Evolutionary conservation across 1,140 invertebrate species (phyloP).

Genomic region (Plutomurus gul): DNA sequence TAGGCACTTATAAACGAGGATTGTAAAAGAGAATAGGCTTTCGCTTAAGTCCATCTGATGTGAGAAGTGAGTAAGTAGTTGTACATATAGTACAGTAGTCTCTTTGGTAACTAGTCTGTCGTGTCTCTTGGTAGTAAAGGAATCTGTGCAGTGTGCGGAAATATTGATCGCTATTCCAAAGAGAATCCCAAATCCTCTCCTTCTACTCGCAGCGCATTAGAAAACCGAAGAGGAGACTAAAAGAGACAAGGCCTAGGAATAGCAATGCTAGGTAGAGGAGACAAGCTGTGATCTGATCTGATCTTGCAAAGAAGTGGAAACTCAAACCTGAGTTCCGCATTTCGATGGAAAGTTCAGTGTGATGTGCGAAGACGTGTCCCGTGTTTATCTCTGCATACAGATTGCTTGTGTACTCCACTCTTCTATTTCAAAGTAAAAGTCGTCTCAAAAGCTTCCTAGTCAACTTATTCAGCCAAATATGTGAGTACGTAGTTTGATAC

Average conservation of each 20-base stretch:
- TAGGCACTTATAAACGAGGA: no score
- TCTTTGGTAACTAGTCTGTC: no score
- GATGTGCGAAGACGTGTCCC: neutral
- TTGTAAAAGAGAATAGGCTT: no score
- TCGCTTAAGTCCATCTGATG: no score
- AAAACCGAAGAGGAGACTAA: neutral
- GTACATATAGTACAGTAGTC: neutral
- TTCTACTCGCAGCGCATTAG: neutral
- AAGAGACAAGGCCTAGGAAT: neutral
- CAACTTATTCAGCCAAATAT: no score
- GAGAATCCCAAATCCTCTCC: neutral
- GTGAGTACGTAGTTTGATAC: no score
- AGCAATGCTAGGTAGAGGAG: neutral
- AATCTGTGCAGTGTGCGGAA: constrained; percentile 19
- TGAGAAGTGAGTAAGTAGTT: neutral
- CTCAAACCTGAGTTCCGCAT: neutral
- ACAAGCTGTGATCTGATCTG: neutral
- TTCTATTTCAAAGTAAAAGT: no score
- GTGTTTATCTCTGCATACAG: neutral
- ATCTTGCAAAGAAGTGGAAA: neutral
- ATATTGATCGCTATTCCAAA: constrained; percentile 15
- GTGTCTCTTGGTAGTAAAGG: no score
- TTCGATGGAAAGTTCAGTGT: neutral
- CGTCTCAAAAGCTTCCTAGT: no score
- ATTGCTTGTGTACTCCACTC: no score